A percentile compares a stretch with the other conserved stretches of the same genome.
Evolutionary conservation across 2,797 vertebrate species (phyloP).

Genomic region (Enteromius viviparus): DNA sequence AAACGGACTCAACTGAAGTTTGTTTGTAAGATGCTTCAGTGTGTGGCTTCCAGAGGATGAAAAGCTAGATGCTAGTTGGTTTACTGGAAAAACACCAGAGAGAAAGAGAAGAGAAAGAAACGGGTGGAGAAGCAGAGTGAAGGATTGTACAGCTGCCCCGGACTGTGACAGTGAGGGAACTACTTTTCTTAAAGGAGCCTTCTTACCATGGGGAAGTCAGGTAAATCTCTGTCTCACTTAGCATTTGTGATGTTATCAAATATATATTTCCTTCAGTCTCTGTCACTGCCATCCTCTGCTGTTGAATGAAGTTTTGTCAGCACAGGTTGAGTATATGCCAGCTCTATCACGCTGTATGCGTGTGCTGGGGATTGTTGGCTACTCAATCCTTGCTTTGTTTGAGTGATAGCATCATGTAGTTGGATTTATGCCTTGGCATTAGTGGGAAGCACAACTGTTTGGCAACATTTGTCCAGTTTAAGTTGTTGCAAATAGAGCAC

Average conservation of each 20-base stretch:
- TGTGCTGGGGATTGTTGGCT: constrained; percentile 10
- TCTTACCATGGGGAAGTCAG: constrained; percentile 80
- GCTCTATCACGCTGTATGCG: neutral
- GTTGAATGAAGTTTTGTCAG: constrained; percentile 13
- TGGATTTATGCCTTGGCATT: constrained; percentile 14
- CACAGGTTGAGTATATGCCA: constrained; percentile 44
- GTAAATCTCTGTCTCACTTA: constrained; percentile 58
- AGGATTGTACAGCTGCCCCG: constrained; percentile 25
- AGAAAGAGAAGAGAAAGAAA: constrained; percentile 13
- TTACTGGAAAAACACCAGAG: constrained; percentile 15
- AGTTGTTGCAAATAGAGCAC: neutral
- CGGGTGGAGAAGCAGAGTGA: neutral
- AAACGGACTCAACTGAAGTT: neutral
- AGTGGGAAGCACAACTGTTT: constrained; percentile 41
- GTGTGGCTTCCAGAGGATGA: neutral
- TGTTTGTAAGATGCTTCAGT: neutral
- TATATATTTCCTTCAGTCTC: neutral
- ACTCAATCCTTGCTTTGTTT: constrained; percentile 49
- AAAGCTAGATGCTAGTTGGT: neutral
- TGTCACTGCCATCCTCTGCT: constrained; percentile 11
- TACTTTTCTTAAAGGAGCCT: constrained; percentile 52
- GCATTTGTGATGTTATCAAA: neutral
- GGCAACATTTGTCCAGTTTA: constrained; percentile 18
- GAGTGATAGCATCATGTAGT: constrained; percentile 38
- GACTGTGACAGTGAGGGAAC: constrained; percentile 33